Percentiles rank a stretch among this genome's conserved stretches.
Conservation (phyloP, 2,888 invertebrate species). For the Mythimna ferrago region DNA sequence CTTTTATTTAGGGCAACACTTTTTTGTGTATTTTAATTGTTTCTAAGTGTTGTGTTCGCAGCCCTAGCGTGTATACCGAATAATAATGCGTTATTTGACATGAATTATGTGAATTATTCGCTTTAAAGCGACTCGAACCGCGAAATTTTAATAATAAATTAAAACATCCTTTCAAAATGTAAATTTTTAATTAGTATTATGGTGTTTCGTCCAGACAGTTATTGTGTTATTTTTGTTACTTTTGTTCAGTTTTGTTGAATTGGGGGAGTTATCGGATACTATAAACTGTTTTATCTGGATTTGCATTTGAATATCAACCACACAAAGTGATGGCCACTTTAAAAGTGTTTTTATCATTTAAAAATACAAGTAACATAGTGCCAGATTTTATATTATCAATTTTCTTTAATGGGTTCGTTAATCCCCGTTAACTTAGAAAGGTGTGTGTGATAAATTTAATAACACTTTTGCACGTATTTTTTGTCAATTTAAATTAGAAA, state of each 20-base stretch:
- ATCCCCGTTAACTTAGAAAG: background rate
- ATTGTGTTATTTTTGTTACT: conserved; percentile 55
- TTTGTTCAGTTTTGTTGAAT: conserved; percentile 30
- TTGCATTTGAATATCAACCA: background rate
- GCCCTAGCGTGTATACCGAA: conserved; percentile 53
- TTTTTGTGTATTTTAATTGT: conserved; percentile 31
- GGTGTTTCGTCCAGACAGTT: conserved; percentile 54
- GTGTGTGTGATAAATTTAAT: background rate
- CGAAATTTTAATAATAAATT: conserved; percentile 89
- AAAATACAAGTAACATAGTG: background rate
- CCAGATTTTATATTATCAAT: background rate
- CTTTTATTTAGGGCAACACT: conserved; percentile 22
- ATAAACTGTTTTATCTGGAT: conserved; percentile 12
- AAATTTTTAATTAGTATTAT: conserved; percentile 87
- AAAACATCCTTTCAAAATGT: conserved; percentile 88
- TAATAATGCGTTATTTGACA: conserved; percentile 79
- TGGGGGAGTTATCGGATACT: conserved; percentile 16
- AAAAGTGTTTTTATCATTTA: conserved; percentile 10
- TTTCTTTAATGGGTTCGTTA: background rate
- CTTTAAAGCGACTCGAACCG: conserved; percentile 82
- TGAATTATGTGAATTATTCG: conserved; percentile 82
- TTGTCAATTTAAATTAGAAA: too few species aligned
- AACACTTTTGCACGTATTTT: too few species aligned
- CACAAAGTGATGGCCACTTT: background rate
- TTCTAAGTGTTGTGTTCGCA: conserved; percentile 25